Evolutionary conservation across 1,140 invertebrate genomes (phyloP), one percentile per base, ranked within the genome.

Genomic region (Halictus rubicundus): DNA sequence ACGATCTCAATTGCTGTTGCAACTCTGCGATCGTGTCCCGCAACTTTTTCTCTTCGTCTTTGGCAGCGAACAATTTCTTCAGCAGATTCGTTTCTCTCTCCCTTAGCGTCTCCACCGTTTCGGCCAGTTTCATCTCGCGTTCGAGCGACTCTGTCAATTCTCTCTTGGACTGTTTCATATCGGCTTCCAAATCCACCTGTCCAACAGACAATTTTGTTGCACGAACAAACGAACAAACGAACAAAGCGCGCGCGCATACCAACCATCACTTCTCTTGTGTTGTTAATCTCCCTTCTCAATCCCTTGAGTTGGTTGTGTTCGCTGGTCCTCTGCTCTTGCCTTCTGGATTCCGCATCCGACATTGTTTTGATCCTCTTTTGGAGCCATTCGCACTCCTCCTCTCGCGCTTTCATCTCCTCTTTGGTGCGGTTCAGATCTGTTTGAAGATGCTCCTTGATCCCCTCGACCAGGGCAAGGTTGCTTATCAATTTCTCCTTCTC

Each of bases 401-500:
- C 91, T 57, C 93, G 93, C 0, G 93, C 92, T 68, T 94, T 93
- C 0, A 95, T 83, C 82, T 95, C 94, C 9, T 94, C 94, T 70
- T 94, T 94, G 82, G 86, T 90, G 84, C 83, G 93, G 85, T 90
- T 94, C 82, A 93, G 80, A 70, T 88, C 93, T 73, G 84, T 94
- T 89, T 95, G 94, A 0, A 96, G 82, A 21, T 94, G 92, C 57
- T 94, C 93, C 19, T 94, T 93, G 0, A 92, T 90, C 16, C 92
- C 92, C 60, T 94, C 93, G 21, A 94, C 93, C 25, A 94, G 88
- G 69, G 94, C 94, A 23, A 96, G 80, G 23, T 94, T 90, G 76
- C 94, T 95, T 77, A 95, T 94, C 49, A 96, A 89, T 76, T 95
- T 94, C 61, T 94, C 93, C 78, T 96, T 95, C 14, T 95, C 94